Conservation (phyloP, 2,888 invertebrate species). For the Watsonalla cultraria region DNA sequence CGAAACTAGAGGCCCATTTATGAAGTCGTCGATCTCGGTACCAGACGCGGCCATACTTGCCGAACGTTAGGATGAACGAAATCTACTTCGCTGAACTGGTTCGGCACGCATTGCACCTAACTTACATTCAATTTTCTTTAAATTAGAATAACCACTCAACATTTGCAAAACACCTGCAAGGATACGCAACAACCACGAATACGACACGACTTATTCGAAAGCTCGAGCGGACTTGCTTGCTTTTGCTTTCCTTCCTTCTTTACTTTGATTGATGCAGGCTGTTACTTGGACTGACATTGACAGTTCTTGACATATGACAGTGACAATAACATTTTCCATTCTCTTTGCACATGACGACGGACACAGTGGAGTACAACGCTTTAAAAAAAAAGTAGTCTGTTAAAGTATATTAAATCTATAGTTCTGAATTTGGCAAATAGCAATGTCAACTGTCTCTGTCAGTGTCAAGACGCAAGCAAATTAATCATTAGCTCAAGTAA, state of each 20-base stretch:
- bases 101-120: conserved; percentile 58
- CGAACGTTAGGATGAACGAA: conserved; percentile 58
- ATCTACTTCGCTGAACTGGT: conserved; percentile 46
- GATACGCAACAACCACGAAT: conserved; percentile 19
- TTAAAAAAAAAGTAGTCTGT: too few relatives aligned
- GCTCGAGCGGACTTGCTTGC: neutral
- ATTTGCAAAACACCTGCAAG: conserved; percentile 45
- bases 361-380: too few relatives aligned
- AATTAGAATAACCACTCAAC: conserved; percentile 43
- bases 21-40: conserved; percentile 89
- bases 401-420: too few relatives aligned
- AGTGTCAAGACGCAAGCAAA: neutral
- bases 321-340: too few relatives aligned
- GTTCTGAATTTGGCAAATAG: too few relatives aligned
- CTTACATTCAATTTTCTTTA: conserved; percentile 33
- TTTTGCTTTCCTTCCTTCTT: too few relatives aligned
- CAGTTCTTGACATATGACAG: too few relatives aligned
- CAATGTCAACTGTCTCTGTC: neutral
- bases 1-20: conserved; percentile 89
- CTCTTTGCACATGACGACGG: too few relatives aligned
- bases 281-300: too few relatives aligned
- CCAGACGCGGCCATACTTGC: conserved; percentile 80
- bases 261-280: too few relatives aligned
- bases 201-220: neutral
- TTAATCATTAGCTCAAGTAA: too few relatives aligned